These are phyloP conservation scores for Myotis vivesi DNA, from an alignment of 2,797 vertebrate species.

Conservation along the genomic window DNA sequence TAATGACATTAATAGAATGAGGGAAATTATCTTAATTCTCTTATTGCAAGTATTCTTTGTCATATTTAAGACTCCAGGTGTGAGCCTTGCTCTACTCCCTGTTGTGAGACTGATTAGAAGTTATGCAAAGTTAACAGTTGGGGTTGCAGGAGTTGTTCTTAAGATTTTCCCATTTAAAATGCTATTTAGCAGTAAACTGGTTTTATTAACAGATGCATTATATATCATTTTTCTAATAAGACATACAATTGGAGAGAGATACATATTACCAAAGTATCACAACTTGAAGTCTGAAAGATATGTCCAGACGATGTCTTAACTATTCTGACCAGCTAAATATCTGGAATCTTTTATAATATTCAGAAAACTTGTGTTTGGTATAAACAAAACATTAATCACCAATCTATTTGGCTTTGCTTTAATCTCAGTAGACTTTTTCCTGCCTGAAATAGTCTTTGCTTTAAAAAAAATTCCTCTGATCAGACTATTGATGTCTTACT, in stretches of 20 bases:
- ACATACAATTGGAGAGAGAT: neutral
- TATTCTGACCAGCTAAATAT: neutral
- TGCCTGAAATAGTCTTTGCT: neutral
- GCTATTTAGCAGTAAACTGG: neutral
- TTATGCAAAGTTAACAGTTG: slow-evolving; percentile 34
- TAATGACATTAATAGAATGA: slow-evolving; percentile 46
- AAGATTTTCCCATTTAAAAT: slow-evolving; percentile 51
- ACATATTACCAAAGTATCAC: neutral
- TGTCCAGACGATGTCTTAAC: neutral
- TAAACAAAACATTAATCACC: slow-evolving; percentile 14
- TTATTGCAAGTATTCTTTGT: slow-evolving; percentile 43
- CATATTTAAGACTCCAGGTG: slow-evolving; percentile 59
- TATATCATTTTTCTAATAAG: neutral
- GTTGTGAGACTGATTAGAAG: slow-evolving; percentile 70
- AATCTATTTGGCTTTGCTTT: neutral
- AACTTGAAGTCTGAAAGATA: neutral
- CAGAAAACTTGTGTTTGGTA: neutral
- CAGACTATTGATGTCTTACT: neutral
- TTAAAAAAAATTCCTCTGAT: neutral
- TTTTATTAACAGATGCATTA: neutral
- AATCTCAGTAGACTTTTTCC: neutral
- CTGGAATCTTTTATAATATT: neutral
- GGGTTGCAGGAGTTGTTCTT: slow-evolving; percentile 44
- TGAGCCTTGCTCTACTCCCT: slow-evolving; percentile 44
- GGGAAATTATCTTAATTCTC: slow-evolving; percentile 44